Percentiles rank a stretch among this genome's conserved stretches.
phyloP scores from a whole-genome alignment of 92 coral and sea anemone species.

The Epizoanthus scotinus region DNA sequence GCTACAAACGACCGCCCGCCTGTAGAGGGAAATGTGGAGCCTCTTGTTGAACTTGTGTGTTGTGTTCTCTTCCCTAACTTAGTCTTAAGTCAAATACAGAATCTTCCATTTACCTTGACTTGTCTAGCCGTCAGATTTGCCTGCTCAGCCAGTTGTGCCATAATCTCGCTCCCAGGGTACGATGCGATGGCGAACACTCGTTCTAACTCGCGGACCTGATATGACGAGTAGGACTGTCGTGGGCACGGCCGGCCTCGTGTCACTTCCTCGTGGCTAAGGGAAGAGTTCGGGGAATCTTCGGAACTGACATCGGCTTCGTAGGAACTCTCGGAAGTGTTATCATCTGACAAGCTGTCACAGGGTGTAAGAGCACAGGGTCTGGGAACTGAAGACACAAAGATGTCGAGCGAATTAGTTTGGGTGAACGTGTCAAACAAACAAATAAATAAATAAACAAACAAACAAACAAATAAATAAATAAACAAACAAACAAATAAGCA shows the following conservation, averaged over 20 bases:
- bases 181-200: conserved; percentile 28
- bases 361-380: background rate
- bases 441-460: no score
- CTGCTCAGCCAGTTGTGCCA: conserved; percentile 14
- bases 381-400: background rate
- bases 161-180: conserved; percentile 11
- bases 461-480: no score
- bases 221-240: conserved; percentile 10
- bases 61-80: no score
- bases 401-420: background rate
- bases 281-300: conserved; percentile 14
- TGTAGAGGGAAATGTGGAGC: background rate
- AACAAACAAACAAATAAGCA: no score
- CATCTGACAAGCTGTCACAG: background rate
- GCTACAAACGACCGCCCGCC: no score
- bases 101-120: conserved; percentile 10
- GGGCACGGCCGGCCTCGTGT: background rate
- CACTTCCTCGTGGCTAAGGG: background rate
- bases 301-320: conserved; percentile 11
- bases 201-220: conserved; percentile 29
- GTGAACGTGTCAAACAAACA: no score
- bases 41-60: no score
- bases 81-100: background rate
- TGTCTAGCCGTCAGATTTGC: conserved; percentile 5
- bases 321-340: background rate